Evolutionary conservation across 1,140 invertebrate species (phyloP), one percentile per base, ranked within the genome.

Genomic region (Ectropis grisescens): DNA sequence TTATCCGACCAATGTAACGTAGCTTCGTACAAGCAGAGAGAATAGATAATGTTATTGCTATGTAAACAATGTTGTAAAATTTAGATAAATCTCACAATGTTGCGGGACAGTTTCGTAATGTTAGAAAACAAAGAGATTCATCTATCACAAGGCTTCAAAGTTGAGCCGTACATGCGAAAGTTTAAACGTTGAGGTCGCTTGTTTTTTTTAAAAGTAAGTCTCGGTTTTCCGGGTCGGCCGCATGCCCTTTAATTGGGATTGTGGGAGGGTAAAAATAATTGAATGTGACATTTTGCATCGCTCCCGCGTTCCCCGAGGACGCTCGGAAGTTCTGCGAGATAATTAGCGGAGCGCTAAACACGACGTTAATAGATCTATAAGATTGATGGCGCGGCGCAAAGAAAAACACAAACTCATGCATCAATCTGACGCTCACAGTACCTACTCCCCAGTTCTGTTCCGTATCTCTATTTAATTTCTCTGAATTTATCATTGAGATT

Each of bases 301-400:
- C 8, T 19, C 31, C 23, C 19, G 27, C 47, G 33, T 39, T 32
- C 44, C 34, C 35, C 24, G 10, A 43, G 54, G 42, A 47, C 45
- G 44, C 27, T 32, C 37, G 33, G 39, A 45, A 49, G 47, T 33
- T 45, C 38, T 36, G 43, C 46, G 47, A 37, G 48, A 59, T 55
- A 59, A 59, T 59, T 59, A 59, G 52, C 30, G 41, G 39, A 33
- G 26, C 46, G 45, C 48, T 55, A 58, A 58, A 55, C 47, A 55
- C 51, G 56, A 52, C 52, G 56, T 52, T 59, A 59, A 59, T 59
- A 59, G 56, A 59, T 55, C 48, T 52, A 33, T 34, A 56, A 59
- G 56, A 59, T 59, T 55, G 56, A 59, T 59, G 56, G 42, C 32
- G 36, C 13, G 15, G 42, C 46, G 55, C 56, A 59, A 59, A 59